Evolutionary conservation across 2,888 invertebrate genomes (phyloP).

Genomic region (Brachypalpus laphriformis): DNA sequence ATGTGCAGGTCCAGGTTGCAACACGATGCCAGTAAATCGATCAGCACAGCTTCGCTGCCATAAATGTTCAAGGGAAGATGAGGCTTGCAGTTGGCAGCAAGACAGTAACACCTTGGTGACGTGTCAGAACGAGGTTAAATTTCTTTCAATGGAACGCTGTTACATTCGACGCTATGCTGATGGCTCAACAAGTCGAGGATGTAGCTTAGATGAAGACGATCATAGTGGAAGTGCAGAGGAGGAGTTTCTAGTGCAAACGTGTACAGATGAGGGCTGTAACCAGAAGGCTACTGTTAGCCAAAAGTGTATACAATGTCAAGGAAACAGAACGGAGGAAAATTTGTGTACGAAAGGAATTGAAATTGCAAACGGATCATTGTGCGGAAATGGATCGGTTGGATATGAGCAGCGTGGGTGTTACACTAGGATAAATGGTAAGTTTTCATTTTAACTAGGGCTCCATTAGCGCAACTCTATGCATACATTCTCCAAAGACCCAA

Average conservation of each 20-base stretch:
- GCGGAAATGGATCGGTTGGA: constrained; percentile 6
- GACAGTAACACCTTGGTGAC: not conserved
- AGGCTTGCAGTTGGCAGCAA: constrained; percentile 56
- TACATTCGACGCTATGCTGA: constrained; percentile 31
- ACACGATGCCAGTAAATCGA: constrained; percentile 62
- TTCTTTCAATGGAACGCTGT: constrained; percentile 66
- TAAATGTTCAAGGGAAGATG: constrained; percentile 53
- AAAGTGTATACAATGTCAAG: constrained; percentile 44
- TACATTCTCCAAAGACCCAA: too few species aligned
- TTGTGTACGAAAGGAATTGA: not conserved
- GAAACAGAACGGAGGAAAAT: not conserved
- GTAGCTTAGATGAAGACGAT: constrained; percentile 61
- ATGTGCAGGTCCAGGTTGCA: constrained; percentile 77
- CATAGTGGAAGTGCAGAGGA: not conserved
- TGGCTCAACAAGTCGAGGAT: constrained; percentile 73
- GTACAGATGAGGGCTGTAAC: constrained; percentile 44
- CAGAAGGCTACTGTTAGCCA: constrained; percentile 33
- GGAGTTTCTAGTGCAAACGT: constrained; percentile 16
- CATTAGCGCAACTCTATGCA: too few species aligned
- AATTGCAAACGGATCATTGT: not conserved
- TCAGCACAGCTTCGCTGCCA: constrained; percentile 63
- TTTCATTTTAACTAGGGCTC: too few species aligned
- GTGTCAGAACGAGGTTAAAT: constrained; percentile 49
- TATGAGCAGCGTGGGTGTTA: constrained; percentile 66
- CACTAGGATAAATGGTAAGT: constrained; percentile 55